phyloP scores from a whole-genome alignment of 2,888 invertebrate genomes.

The Xylophagus ater region DNA sequence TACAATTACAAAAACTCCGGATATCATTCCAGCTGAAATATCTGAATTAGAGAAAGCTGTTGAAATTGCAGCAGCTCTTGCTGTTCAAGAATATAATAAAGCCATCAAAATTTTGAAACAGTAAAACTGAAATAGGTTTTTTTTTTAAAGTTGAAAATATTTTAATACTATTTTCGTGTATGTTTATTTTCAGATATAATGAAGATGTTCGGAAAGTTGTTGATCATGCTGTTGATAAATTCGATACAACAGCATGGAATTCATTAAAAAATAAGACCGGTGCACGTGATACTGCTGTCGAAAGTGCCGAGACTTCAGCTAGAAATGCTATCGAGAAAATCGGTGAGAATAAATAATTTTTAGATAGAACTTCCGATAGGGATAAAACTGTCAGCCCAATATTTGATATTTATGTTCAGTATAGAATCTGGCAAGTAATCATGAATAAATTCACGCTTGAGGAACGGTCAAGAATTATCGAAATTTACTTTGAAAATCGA shows the following conservation, averaged over 20 bases:
- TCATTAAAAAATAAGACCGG: conserved; percentile 47
- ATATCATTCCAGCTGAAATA: conserved; percentile 39
- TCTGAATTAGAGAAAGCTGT: conserved; percentile 47
- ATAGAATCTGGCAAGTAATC: too few species aligned
- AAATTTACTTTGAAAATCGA: too few species aligned
- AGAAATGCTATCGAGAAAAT: conserved; percentile 47
- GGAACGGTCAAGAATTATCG: too few species aligned
- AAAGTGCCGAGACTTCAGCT: conserved; percentile 48
- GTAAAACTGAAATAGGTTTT: conserved; percentile 19
- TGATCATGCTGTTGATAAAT: conserved; percentile 49
- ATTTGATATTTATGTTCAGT: too few species aligned
- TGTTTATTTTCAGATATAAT: conserved; percentile 34
- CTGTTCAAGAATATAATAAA: conserved; percentile 54
- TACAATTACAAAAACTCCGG: conserved; percentile 27
- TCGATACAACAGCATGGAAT: conserved; percentile 47
- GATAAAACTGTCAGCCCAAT: too few species aligned
- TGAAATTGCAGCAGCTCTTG: conserved; percentile 46
- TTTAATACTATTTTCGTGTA: conserved; percentile 1
- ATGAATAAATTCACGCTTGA: too few species aligned
- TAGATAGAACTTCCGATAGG: neutral
- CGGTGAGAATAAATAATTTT: conserved; percentile 31
- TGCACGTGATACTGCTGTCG: conserved; percentile 45
- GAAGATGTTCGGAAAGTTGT: conserved; percentile 45
- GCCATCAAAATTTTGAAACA: conserved; percentile 48
- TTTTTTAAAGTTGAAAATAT: neutral